Conservation (phyloP, 1,140 invertebrate species). For the Drosophila arawakana region DNA sequence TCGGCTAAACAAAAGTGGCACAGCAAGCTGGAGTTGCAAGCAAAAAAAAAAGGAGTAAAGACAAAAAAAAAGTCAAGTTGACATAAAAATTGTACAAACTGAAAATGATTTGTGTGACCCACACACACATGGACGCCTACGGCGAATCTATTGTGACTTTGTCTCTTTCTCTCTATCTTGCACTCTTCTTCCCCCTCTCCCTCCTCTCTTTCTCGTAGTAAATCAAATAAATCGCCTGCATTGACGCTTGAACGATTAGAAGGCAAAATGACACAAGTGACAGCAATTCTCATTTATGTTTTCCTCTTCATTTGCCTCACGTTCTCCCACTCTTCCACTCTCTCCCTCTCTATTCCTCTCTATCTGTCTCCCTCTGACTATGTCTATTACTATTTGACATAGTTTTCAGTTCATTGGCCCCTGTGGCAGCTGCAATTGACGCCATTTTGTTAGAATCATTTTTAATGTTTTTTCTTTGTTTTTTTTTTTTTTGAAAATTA, state of each 20-base stretch:
- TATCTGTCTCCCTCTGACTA: neutral
- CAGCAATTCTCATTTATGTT: slow-evolving; percentile 40
- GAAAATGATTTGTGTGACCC: slow-evolving; percentile 74
- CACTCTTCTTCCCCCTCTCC: neutral
- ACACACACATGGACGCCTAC: slow-evolving; percentile 16
- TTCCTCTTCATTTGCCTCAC: neutral
- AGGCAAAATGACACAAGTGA: slow-evolving; percentile 41
- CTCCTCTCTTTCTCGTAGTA: neutral
- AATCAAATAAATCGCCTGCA: slow-evolving; percentile 52
- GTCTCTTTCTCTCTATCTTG: slow-evolving; percentile 10
- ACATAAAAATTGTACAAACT: slow-evolving; percentile 80
- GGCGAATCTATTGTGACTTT: slow-evolving; percentile 2
- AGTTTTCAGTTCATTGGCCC: slow-evolving; percentile 36
- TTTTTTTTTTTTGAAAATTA: slow-evolving; percentile 1
- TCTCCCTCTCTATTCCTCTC: neutral
- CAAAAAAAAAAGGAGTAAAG: slow-evolving; percentile 16
- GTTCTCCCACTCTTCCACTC: neutral
- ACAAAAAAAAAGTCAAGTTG: slow-evolving; percentile 54
- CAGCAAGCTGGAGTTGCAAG: slow-evolving; percentile 31
- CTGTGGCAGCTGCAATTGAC: slow-evolving; percentile 21
- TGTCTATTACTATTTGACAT: slow-evolving; percentile 8
- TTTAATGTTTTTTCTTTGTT: slow-evolving; percentile 13
- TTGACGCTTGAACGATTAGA: slow-evolving; percentile 56
- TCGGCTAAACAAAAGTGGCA: slow-evolving; percentile 71
- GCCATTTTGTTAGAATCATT: slow-evolving; percentile 26